Evolutionary conservation across 2,113 vertebrate genomes (phyloP).

Genomic region (Thinocorus orbignyianus): DNA sequence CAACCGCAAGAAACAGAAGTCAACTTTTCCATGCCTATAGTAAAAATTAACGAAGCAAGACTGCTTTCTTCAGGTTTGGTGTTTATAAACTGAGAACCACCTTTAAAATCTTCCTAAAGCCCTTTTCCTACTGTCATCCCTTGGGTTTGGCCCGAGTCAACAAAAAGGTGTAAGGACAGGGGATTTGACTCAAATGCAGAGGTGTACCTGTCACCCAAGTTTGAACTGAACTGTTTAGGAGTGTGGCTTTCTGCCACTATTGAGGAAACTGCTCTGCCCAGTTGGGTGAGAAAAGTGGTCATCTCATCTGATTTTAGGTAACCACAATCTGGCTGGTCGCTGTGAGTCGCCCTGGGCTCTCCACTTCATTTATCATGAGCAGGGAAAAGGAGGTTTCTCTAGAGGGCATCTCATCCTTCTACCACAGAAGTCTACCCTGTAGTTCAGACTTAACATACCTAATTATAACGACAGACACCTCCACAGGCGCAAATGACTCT

Average conservation of each 20-base stretch:
- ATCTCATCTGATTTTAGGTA: background rate
- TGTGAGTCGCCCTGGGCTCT: background rate
- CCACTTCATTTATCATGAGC: background rate
- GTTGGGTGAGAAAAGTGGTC: background rate
- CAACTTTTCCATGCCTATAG: background rate
- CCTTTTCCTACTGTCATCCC: background rate
- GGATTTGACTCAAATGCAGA: background rate
- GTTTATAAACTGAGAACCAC: background rate
- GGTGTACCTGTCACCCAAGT: background rate
- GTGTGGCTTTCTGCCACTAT: background rate
- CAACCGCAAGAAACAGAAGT: background rate
- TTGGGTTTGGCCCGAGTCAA: background rate
- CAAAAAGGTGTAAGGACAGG: background rate
- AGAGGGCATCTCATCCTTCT: background rate
- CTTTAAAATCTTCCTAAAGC: background rate
- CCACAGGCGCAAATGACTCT: background rate
- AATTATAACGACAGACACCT: background rate
- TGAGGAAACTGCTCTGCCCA: background rate
- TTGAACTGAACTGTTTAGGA: background rate
- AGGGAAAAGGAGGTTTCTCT: background rate
- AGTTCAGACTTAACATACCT: background rate
- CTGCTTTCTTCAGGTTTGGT: background rate
- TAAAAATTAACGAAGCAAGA: background rate
- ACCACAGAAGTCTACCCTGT: background rate
- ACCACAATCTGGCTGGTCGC: background rate